Conservation (phyloP, 2,888 invertebrate genomes). For the Torymus aiolomorphi region DNA sequence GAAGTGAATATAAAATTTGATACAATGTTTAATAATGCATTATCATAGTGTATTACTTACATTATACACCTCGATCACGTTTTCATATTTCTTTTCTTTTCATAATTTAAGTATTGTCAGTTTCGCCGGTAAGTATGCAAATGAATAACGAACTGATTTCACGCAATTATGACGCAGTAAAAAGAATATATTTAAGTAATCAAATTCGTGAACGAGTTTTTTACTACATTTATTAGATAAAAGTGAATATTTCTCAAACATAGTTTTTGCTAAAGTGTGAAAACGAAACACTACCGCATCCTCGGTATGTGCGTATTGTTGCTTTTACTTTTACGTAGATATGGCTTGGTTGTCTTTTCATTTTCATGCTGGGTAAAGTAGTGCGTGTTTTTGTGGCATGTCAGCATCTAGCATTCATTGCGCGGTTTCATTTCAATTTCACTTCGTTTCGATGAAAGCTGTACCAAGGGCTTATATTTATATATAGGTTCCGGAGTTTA, state of each 20-base stretch:
- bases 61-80: conserved; percentile 47
- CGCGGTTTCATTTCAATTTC: conserved; percentile 26
- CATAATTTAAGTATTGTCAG: conserved; percentile 32
- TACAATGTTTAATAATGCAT: conserved; percentile 73
- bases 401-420: not conserved
- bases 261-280: conserved; percentile 19
- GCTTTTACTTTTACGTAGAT: conserved; percentile 15
- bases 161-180: not conserved
- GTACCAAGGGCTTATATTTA: conserved; percentile 11
- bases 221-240: conserved; percentile 39
- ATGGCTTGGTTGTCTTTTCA: conserved; percentile 13
- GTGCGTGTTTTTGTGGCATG: no score
- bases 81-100: conserved; percentile 27
- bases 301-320: conserved; percentile 21
- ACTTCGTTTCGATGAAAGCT: conserved; percentile 25
- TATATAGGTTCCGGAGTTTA: conserved; percentile 20
- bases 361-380: not conserved
- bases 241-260: conserved; percentile 61
- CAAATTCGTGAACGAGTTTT: conserved; percentile 25
- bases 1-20: conserved; percentile 74
- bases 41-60: conserved; percentile 65
- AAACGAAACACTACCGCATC: conserved; percentile 32
- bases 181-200: conserved; percentile 8
- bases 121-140: conserved; percentile 10
- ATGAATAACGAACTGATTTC: conserved; percentile 16